Percentiles rank a stretch among this genome's conserved stretches.
Conservation (phyloP, 2,888 invertebrate species). For the Agrochola lota region DNA sequence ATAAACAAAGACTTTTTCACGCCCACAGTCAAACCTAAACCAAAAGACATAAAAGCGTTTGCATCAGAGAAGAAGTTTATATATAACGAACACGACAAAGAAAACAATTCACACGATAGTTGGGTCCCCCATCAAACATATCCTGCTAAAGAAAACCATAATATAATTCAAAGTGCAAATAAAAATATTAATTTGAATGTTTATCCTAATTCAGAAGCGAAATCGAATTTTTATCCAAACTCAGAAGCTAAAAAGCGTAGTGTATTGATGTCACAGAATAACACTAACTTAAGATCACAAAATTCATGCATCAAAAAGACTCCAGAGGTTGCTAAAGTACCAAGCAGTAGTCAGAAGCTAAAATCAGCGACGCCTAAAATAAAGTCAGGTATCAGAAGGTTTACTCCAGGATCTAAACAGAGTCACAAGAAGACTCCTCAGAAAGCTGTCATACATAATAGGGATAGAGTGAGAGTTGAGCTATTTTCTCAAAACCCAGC, state of each 20-base stretch:
- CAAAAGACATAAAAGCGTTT: constrained; percentile 74
- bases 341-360: constrained; percentile 74
- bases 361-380: constrained; percentile 83
- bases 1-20: constrained; percentile 74
- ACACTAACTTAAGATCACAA: constrained; percentile 68
- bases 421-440: constrained; percentile 81
- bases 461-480: constrained; percentile 85
- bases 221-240: constrained; percentile 59
- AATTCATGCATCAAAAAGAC: constrained; percentile 75
- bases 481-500: constrained; percentile 76
- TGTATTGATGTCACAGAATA: constrained; percentile 74
- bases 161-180: constrained; percentile 66
- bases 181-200: constrained; percentile 61
- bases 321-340: constrained; percentile 75
- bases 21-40: constrained; percentile 74
- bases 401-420: constrained; percentile 81
- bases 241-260: constrained; percentile 76
- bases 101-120: constrained; percentile 73
- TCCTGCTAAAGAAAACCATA: constrained; percentile 73
- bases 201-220: constrained; percentile 5
- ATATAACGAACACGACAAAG: constrained; percentile 77
- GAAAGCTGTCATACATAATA: constrained; percentile 74
- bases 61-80: constrained; percentile 79
- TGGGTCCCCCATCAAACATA: constrained; percentile 74
- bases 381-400: constrained; percentile 83